phyloP scores from a whole-genome alignment of 2,888 invertebrate species.

The Thyatira batis region DNA sequence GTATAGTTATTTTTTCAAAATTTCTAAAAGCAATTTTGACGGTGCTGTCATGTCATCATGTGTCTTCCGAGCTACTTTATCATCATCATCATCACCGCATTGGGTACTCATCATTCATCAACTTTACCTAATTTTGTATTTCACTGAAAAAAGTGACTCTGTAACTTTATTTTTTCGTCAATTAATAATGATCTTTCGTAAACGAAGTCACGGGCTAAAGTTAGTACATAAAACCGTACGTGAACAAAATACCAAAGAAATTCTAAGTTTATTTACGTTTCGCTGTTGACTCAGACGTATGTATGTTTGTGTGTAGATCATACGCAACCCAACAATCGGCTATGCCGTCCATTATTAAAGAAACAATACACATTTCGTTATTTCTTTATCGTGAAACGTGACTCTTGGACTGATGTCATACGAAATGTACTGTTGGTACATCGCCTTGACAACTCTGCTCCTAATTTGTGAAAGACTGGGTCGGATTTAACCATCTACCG shows the following conservation, averaged over 20 bases:
- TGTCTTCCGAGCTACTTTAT: neutral
- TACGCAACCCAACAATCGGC: neutral
- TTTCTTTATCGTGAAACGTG: neutral
- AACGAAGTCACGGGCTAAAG: too few relatives aligned
- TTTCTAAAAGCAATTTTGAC: neutral
- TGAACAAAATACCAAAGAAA: too few relatives aligned
- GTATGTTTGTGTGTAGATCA: neutral
- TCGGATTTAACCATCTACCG: neutral
- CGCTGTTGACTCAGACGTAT: neutral
- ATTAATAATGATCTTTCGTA: too few relatives aligned
- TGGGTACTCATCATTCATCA: neutral
- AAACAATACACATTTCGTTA: neutral
- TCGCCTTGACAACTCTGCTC: neutral
- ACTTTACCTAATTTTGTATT: neutral
- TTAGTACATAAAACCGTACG: too few relatives aligned
- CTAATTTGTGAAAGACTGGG: neutral
- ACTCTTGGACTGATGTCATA: neutral
- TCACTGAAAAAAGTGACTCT: too few relatives aligned
- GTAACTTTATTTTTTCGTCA: too few relatives aligned
- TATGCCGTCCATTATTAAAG: neutral
- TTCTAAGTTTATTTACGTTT: too few relatives aligned
- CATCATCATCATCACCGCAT: neutral
- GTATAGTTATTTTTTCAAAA: too few relatives aligned
- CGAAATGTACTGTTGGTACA: neutral
- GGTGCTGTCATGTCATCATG: neutral